phyloP scores from a whole-genome alignment of 2,797 vertebrate species.

The Lagocephalus sceleratus region DNA sequence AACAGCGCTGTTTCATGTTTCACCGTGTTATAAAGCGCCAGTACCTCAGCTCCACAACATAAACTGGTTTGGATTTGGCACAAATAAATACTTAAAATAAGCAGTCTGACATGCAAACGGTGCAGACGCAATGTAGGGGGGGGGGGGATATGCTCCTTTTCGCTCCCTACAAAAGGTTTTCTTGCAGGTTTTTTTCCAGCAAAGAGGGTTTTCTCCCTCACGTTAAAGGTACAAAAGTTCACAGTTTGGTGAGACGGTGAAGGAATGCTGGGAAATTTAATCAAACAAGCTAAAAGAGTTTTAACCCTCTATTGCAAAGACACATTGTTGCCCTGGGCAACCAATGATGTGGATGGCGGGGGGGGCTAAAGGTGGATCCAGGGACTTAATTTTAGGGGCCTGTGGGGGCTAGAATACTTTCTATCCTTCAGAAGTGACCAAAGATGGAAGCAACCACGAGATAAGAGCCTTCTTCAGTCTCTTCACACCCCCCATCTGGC shows the following conservation, averaged over 20 bases:
- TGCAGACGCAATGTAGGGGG: slow-evolving; percentile 20
- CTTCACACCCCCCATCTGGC: slow-evolving; percentile 19
- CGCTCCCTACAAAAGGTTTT: background rate
- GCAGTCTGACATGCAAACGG: slow-evolving; percentile 31
- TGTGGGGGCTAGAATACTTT: too few species aligned
- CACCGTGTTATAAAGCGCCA: background rate
- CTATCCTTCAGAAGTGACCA: background rate
- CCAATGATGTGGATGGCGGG: too few species aligned
- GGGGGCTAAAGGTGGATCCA: too few species aligned
- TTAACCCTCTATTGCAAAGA: too few species aligned
- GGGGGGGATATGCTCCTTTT: slow-evolving; percentile 5
- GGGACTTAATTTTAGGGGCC: too few species aligned
- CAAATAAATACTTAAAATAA: slow-evolving; percentile 48
- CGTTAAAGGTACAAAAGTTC: too few species aligned
- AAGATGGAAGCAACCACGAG: background rate
- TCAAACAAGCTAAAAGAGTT: too few species aligned
- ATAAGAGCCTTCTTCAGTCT: slow-evolving; percentile 7
- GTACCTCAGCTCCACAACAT: slow-evolving; percentile 10
- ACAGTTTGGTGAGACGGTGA: too few species aligned
- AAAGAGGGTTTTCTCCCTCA: too few species aligned
- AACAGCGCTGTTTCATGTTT: background rate
- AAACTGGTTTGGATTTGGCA: slow-evolving; percentile 23
- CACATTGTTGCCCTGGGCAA: too few species aligned
- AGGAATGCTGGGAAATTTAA: too few species aligned
- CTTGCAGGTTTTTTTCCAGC: background rate